Evolutionary conservation across 2,113 vertebrate genomes (phyloP).

Genomic region (Tringa solitaria): DNA sequence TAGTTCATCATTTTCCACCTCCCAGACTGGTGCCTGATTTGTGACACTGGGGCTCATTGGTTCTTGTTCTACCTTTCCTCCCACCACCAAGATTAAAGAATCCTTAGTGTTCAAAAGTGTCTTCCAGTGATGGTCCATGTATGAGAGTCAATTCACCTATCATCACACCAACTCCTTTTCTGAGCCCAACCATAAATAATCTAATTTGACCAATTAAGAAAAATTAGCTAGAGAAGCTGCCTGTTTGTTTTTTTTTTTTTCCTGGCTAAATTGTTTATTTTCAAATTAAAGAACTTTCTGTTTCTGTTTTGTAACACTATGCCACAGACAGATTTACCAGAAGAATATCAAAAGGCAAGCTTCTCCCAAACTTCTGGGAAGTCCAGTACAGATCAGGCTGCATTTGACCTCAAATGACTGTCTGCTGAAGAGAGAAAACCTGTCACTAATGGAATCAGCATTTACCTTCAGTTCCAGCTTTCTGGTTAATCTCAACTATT

Average conservation of each 20-base stretch:
- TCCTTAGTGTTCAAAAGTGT: neutral
- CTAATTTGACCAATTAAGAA: neutral
- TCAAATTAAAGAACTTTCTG: neutral
- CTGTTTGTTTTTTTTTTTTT: neutral
- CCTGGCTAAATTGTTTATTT: neutral
- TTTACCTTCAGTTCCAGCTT: neutral
- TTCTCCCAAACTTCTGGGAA: neutral
- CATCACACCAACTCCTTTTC: neutral
- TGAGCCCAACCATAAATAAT: neutral
- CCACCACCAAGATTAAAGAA: fast-evolving
- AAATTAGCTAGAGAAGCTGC: neutral
- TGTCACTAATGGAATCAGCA: neutral
- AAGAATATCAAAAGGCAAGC: neutral
- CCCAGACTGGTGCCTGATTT: neutral
- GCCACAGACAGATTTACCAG: neutral
- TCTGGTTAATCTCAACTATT: neutral
- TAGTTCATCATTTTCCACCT: neutral
- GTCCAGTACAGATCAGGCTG: neutral
- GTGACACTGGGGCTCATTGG: neutral
- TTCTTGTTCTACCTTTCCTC: neutral
- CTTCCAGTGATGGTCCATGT: neutral
- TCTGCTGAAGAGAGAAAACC: neutral
- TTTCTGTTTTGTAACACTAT: neutral
- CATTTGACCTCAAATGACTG: neutral
- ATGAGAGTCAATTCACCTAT: neutral